phyloP scores from a whole-genome alignment of 2,797 vertebrate species.

The Numenius phaeopus region DNA sequence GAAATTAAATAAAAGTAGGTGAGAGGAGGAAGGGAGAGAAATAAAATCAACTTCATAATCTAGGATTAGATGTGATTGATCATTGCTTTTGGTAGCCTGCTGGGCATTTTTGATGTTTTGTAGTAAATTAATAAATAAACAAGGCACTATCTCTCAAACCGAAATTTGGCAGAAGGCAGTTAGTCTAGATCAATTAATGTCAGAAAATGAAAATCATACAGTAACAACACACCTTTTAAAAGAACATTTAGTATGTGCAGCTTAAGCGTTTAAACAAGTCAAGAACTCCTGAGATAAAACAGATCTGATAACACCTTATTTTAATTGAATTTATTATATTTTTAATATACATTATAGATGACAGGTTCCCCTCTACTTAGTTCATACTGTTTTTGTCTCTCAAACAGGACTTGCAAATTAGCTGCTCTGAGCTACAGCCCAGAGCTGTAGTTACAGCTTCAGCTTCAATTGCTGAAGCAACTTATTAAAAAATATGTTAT shows the following conservation, averaged over 20 bases:
- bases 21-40: background rate
- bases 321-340: background rate
- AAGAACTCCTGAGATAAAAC: background rate
- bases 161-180: constrained; percentile 39
- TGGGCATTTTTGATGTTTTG: constrained; percentile 12
- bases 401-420: background rate
- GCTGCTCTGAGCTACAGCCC: background rate
- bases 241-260: background rate
- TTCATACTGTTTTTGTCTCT: background rate
- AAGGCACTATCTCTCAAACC: background rate
- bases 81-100: background rate
- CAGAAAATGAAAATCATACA: background rate
- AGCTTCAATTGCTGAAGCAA: background rate
- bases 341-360: background rate
- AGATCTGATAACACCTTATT: background rate
- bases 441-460: background rate
- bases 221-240: background rate
- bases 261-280: background rate
- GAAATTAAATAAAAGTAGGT: background rate
- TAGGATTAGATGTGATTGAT: constrained; percentile 9
- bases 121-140: constrained; percentile 58
- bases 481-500: background rate
- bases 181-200: constrained; percentile 38
- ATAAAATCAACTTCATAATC: constrained; percentile 8
- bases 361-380: background rate